Percentiles rank a stretch among this genome's conserved stretches.
phyloP scores from a whole-genome alignment of 2,888 invertebrate genomes.

The Nomada hirtipes region DNA sequence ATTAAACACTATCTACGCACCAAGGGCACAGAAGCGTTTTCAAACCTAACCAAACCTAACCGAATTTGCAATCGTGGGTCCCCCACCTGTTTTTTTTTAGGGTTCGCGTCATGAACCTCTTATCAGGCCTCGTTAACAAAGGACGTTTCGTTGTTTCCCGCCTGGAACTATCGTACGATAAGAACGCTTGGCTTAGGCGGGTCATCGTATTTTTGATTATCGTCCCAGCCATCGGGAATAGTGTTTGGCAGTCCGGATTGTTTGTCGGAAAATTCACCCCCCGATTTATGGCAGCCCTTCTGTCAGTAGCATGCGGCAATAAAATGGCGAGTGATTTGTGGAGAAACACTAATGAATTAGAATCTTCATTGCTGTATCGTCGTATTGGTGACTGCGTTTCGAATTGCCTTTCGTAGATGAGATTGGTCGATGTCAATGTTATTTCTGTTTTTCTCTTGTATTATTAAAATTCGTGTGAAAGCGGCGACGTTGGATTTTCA shows the following conservation, averaged over 20 bases:
- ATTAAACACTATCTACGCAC: too few relatives aligned
- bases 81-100: neutral
- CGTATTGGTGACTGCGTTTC: neutral
- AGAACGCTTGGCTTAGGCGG: constrained; percentile 20
- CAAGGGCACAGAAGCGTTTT: neutral
- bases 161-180: constrained; percentile 22
- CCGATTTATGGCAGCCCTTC: neutral
- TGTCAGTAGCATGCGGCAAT: neutral
- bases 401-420: neutral
- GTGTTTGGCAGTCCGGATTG: neutral
- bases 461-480: neutral
- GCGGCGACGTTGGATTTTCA: too few relatives aligned
- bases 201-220: constrained; percentile 22
- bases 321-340: constrained; percentile 3
- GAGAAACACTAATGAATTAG: neutral
- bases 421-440: too few relatives aligned
- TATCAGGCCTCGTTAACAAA: constrained; percentile 45
- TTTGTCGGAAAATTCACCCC: constrained; percentile 7
- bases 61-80: neutral
- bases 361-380: neutral
- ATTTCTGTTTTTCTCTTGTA: neutral
- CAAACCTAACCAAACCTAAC: too few relatives aligned
- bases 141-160: constrained; percentile 11
- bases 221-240: neutral
- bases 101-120: constrained; percentile 7